Conservation (phyloP, 2,888 invertebrate genomes). For the Leucania comma region DNA sequence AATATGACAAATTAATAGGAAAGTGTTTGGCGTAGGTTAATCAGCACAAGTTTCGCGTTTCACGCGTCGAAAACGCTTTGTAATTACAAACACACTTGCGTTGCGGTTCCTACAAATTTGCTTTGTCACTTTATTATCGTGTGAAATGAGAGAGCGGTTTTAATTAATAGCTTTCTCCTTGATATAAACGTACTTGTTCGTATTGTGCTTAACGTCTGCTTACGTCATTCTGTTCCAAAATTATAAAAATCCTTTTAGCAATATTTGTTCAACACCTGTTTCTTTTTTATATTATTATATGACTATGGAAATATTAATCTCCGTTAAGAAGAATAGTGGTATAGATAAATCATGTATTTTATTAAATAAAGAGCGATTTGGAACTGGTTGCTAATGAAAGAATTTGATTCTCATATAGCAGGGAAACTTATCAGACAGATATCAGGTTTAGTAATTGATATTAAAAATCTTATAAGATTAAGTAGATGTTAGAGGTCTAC, state of each 20-base stretch:
- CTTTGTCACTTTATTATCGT: slow-evolving; percentile 84
- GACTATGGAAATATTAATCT: slow-evolving; percentile 61
- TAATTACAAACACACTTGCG: slow-evolving; percentile 81
- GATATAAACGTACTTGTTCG: slow-evolving; percentile 69
- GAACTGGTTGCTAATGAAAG: slow-evolving; percentile 62
- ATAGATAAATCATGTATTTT: slow-evolving; percentile 64
- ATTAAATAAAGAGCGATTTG: slow-evolving; percentile 55
- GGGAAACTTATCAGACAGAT: slow-evolving; percentile 44
- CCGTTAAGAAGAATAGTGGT: slow-evolving; percentile 44
- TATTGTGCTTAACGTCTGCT: slow-evolving; percentile 61
- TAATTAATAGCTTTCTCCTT: slow-evolving; percentile 86
- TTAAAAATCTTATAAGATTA: slow-evolving; percentile 55
- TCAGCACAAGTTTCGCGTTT: slow-evolving; percentile 80
- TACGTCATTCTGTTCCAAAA: slow-evolving; percentile 52
- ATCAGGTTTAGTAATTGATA: slow-evolving; percentile 59
- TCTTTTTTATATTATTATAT: slow-evolving; percentile 51
- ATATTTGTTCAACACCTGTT: slow-evolving; percentile 62
- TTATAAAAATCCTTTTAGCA: slow-evolving; percentile 47
- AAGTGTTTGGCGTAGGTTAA: slow-evolving; percentile 77
- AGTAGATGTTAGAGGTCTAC: slow-evolving; percentile 23
- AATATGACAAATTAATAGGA: slow-evolving; percentile 83
- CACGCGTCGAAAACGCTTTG: slow-evolving; percentile 79
- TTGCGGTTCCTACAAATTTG: slow-evolving; percentile 74
- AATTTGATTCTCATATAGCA: slow-evolving; percentile 51
- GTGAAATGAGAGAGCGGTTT: slow-evolving; percentile 83